Conservation (phyloP, 2,797 vertebrate genomes). For the Tympanoctomys barrerae region DNA sequence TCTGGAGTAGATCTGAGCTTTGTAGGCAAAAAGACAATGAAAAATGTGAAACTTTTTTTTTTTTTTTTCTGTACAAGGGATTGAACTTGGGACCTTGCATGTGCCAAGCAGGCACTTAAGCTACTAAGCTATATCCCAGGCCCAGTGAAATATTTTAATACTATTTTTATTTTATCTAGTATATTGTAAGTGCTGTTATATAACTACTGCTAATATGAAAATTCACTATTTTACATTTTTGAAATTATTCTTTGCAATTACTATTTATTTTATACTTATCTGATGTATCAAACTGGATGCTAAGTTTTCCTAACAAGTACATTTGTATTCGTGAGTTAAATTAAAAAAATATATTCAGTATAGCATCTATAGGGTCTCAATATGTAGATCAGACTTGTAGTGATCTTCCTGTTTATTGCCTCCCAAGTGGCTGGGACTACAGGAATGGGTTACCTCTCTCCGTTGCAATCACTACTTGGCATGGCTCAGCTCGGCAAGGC, state of each 20-base stretch:
- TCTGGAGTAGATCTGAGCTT: background rate
- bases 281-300: background rate
- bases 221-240: constrained; percentile 21
- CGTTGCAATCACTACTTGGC: too few species aligned
- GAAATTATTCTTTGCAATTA: background rate
- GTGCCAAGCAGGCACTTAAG: too few species aligned
- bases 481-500: too few species aligned
- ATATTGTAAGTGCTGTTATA: background rate
- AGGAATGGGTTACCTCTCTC: too few species aligned
- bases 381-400: too few species aligned
- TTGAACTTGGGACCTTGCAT: too few species aligned
- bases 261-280: background rate
- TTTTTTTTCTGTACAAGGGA: too few species aligned
- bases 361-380: too few species aligned
- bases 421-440: too few species aligned
- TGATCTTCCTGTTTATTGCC: too few species aligned
- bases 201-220: background rate
- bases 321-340: background rate
- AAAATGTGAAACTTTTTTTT: background rate
- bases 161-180: background rate
- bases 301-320: constrained; percentile 7
- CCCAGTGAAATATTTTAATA: background rate
- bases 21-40: background rate
- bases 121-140: too few species aligned
- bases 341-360: too few species aligned